These are phyloP conservation scores for Anorthoa munda DNA, from an alignment of 2,888 invertebrate genomes.

Conservation along the genomic window DNA sequence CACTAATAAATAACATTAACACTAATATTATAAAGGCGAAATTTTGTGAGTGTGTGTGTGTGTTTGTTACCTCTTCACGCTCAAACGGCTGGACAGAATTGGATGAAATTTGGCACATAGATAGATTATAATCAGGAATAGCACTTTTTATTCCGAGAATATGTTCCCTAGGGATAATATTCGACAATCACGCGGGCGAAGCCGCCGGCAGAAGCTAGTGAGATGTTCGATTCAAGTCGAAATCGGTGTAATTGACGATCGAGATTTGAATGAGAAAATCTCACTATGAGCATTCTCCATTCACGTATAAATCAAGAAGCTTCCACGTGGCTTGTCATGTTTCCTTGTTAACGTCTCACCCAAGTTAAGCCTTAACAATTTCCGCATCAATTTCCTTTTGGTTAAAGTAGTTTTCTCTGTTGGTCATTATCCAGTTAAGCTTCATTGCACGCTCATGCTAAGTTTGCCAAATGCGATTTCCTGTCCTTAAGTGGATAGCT, in stretches of 20 bases:
- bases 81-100: too few relatives aligned
- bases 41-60: too few relatives aligned
- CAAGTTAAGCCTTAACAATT: neutral
- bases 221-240: neutral
- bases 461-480: neutral
- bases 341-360: neutral
- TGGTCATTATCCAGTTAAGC: conserved; percentile 1
- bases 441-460: conserved; percentile 1
- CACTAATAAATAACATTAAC: too few relatives aligned
- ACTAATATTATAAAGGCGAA: too few relatives aligned
- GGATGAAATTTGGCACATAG: too few relatives aligned
- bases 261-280: neutral
- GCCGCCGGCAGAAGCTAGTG: too few relatives aligned
- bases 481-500: neutral
- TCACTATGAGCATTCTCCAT: neutral
- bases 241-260: neutral
- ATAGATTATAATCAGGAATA: too few relatives aligned
- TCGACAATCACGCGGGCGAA: too few relatives aligned
- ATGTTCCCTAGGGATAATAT: too few relatives aligned
- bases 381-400: neutral
- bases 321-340: neutral
- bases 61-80: too few relatives aligned
- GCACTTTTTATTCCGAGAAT: too few relatives aligned
- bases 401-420: conserved; percentile 23
- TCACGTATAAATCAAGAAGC: neutral